Evolutionary conservation across 2,888 invertebrate genomes (phyloP).

Genomic region (Smittia aterrima): DNA sequence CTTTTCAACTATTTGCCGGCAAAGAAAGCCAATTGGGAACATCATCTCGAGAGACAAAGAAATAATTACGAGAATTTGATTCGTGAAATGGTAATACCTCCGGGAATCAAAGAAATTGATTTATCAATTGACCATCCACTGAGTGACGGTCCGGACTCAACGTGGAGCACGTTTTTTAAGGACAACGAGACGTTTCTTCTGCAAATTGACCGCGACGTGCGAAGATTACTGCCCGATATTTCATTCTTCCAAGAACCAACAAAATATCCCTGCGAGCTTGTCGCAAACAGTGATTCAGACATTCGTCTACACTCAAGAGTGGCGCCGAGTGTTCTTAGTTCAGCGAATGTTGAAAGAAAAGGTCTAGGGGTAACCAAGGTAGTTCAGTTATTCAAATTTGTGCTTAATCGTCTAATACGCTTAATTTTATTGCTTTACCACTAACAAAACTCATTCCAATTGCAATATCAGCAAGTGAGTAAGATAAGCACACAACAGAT

Average conservation of each 20-base stretch:
- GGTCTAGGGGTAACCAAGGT: constrained; percentile 89
- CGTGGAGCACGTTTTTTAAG: constrained; percentile 94
- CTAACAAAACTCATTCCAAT: not conserved
- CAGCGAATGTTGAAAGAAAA: constrained; percentile 83
- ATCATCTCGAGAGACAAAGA: constrained; percentile 70
- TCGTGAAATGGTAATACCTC: constrained; percentile 87
- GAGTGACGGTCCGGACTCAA: constrained; percentile 91
- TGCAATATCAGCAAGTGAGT: constrained; percentile 40
- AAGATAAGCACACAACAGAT: not conserved
- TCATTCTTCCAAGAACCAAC: constrained; percentile 96
- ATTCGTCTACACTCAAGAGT: constrained; percentile 87
- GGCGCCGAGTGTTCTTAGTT: constrained; percentile 78
- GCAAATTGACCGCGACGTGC: constrained; percentile 97
- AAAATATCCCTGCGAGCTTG: constrained; percentile 80
- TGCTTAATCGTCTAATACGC: not conserved
- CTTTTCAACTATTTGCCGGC: constrained; percentile 80
- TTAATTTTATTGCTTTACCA: constrained; percentile 32
- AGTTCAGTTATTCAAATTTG: constrained; percentile 45
- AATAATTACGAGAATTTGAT: constrained; percentile 60
- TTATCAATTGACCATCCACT: constrained; percentile 76
- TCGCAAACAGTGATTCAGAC: constrained; percentile 75
- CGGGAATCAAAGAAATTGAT: constrained; percentile 65
- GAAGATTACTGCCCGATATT: constrained; percentile 91
- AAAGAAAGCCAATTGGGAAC: constrained; percentile 65
- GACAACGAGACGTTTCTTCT: constrained; percentile 91